These are phyloP conservation scores for Bombus cullumanus DNA, from an alignment of 1,140 invertebrate species.

Conservation along the genomic window DNA sequence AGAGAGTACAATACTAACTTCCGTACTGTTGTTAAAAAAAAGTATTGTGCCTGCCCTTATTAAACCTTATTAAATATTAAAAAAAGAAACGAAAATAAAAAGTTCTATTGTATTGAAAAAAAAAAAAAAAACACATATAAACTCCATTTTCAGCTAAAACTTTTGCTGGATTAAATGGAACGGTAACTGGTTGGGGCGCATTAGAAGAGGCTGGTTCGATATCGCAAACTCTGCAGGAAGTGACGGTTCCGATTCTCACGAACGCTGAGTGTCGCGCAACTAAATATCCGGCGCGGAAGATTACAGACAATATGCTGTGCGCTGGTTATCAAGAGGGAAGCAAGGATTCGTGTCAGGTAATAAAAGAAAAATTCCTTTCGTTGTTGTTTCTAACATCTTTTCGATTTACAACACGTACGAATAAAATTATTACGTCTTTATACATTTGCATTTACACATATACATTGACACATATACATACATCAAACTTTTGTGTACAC, in stretches of 20 bases:
- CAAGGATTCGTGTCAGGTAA: conserved; percentile 90
- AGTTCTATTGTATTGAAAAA: no score
- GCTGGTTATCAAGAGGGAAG: conserved; percentile 90
- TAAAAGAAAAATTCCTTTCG: not conserved
- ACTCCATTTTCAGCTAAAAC: conserved; percentile 72
- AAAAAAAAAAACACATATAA: not conserved
- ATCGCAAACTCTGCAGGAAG: conserved; percentile 84
- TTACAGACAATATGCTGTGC: conserved; percentile 94
- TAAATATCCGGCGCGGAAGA: conserved; percentile 86
- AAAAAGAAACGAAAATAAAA: no score
- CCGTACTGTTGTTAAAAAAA: no score
- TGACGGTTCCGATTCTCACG: conserved; percentile 88
- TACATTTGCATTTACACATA: conserved; percentile 1
- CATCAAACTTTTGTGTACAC: not conserved
- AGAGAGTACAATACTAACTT: no score
- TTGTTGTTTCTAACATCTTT: not conserved
- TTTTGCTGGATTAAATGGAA: conserved; percentile 80
- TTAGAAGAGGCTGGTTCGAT: conserved; percentile 83
- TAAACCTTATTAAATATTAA: not conserved
- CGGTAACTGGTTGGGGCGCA: conserved; percentile 89
- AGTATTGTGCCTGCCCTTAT: no score
- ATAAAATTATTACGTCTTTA: conserved; percentile 8
- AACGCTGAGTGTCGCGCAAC: conserved; percentile 87
- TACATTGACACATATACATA: not conserved
- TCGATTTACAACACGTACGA: not conserved